phyloP scores from a whole-genome alignment of 1,140 invertebrate genomes.

The Euschistus heros region DNA sequence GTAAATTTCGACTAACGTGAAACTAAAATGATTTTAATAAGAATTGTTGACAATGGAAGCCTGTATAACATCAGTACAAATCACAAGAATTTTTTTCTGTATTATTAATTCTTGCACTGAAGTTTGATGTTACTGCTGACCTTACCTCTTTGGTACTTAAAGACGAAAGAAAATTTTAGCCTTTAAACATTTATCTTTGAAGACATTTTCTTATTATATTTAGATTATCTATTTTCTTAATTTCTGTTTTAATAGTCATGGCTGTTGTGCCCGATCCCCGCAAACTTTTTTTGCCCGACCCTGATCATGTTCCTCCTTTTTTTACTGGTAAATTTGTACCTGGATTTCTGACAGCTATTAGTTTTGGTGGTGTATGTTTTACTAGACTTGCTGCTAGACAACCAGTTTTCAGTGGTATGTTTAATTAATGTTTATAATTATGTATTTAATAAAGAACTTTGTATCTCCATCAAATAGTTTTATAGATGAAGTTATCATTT shows the following conservation, averaged over 20 bases:
- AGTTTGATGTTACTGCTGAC: too few species aligned
- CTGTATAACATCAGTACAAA: too few species aligned
- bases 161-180: too few species aligned
- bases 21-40: too few species aligned
- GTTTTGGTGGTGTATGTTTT: not conserved
- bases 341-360: not conserved
- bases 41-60: too few species aligned
- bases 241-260: not conserved
- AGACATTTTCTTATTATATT: too few species aligned
- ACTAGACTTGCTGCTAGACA: not conserved
- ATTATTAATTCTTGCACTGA: too few species aligned
- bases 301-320: constrained; percentile 8
- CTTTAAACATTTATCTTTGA: too few species aligned
- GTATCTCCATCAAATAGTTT: not conserved
- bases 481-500: not conserved
- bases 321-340: constrained; percentile 16
- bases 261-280: constrained; percentile 19
- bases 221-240: not conserved
- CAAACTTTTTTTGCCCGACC: constrained; percentile 18
- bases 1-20: too few species aligned
- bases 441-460: not conserved
- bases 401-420: constrained; percentile 23
- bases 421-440: not conserved
- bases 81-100: too few species aligned
- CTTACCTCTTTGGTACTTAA: too few species aligned